These are phyloP conservation scores for Mus musculus DNA, from an alignment of 2,113 vertebrate genomes.

Conservation along the genomic window GRCm39 chr2:61311501-61312000, in stretches of 20 bases:
- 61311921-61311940: not conserved
- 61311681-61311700: not conserved
- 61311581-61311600: not conserved
- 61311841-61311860: not conserved
- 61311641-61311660: not conserved
- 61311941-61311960: not conserved
- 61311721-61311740: not conserved
- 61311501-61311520: slow-evolving; percentile 32
- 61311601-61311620: slow-evolving; percentile 14
- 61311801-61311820: not conserved
- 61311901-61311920: not conserved
- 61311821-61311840: not conserved
- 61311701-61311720: not conserved
- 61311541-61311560: not conserved
- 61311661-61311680: not conserved
- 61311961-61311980: not conserved
- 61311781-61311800: not conserved
- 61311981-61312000: not conserved
- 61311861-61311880: not conserved
- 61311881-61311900: not conserved
- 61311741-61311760: not conserved
- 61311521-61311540: not conserved
- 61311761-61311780: too few species aligned
- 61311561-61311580: not conserved
- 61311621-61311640: not conserved